Base-by-base conservation (phyloP, 2,113 vertebrate species). In the Alces alces region DNA sequence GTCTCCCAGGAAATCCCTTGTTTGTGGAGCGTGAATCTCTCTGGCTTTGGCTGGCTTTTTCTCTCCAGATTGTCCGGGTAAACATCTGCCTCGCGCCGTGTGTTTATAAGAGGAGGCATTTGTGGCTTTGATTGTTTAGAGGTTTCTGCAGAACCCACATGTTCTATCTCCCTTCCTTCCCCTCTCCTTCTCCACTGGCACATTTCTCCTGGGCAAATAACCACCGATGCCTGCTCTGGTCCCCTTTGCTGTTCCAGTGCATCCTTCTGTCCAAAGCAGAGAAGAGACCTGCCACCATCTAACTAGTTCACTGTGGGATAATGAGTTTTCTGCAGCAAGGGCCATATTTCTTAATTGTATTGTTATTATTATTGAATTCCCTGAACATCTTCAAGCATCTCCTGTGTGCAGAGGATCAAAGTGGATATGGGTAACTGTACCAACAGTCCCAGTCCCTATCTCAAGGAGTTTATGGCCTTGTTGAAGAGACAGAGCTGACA, bases 101-200 rank as follows among this genome's bases (percentile, higher is more conserved):
- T 97, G 97, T 97, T 98, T 97, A 97, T 98, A 98, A 97, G 93
- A 97, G 94, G 96, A 98, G 92, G 97, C 95, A 97, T 98, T 98
- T 99, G 98, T 96, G 95, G 93, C 28, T 73, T 93, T 98, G 97
- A 98, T 98, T 98, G 97, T 94, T 98, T 79, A 82, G 96, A 82
- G 94, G 80, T 94, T 97, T 97, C 94, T 88, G 86, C 89, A 78
- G 91, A 86, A 50, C 55, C 52, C 10, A 4, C 2, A 3, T 6
- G 30, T 91, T 47, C 28, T 43, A 60, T 86, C 85, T 80, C 47
- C 60, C 16, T 88, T 45, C 58, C 58, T 30, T 9, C 7, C n/a
- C 10, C 70, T 73, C 19, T 55, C 55, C 30, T 45, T 19, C 27
- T 43, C 47, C 16, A 8, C 25, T 21, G 14, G 0, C 47, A 50